phyloP scores from a whole-genome alignment of 2,888 invertebrate genomes.

The Dicycla oo region DNA sequence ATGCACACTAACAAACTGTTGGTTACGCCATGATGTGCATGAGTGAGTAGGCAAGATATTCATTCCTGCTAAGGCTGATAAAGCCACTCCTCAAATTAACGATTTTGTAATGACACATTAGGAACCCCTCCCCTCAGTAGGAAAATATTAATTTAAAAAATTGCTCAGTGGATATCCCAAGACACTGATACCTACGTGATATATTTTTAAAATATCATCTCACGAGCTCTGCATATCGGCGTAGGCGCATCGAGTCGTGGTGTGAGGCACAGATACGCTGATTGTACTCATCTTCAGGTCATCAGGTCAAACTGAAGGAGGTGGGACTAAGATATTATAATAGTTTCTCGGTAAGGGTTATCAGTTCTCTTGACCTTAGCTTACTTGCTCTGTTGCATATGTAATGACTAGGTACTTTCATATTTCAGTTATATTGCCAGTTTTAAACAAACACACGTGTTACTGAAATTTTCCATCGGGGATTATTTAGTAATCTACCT shows the following conservation, averaged over 20 bases:
- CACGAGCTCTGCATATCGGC: slow-evolving; percentile 20
- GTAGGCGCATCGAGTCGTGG: slow-evolving; percentile 20
- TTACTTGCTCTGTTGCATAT: slow-evolving; percentile 13
- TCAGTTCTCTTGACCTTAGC: slow-evolving; percentile 59
- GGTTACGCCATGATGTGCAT: background rate
- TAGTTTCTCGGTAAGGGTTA: slow-evolving; percentile 68
- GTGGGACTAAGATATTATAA: slow-evolving; percentile 50
- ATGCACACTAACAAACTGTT: background rate
- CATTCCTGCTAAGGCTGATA: slow-evolving; percentile 4
- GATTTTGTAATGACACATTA: background rate
- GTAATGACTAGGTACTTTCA: background rate
- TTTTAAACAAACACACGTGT: background rate
- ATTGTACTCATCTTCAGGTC: slow-evolving; percentile 61
- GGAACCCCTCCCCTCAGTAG: background rate
- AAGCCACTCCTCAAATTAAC: background rate
- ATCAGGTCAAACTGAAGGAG: slow-evolving; percentile 57
- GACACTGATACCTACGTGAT: background rate
- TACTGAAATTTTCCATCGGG: background rate
- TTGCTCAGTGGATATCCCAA: background rate
- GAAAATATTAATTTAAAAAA: background rate
- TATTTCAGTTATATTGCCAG: slow-evolving; percentile 13
- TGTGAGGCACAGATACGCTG: slow-evolving; percentile 43
- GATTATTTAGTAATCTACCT: background rate
- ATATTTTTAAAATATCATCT: background rate
- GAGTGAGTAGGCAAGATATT: background rate